Conservation (phyloP, 2,888 invertebrate species). For the Ochlodes sylvanus region DNA sequence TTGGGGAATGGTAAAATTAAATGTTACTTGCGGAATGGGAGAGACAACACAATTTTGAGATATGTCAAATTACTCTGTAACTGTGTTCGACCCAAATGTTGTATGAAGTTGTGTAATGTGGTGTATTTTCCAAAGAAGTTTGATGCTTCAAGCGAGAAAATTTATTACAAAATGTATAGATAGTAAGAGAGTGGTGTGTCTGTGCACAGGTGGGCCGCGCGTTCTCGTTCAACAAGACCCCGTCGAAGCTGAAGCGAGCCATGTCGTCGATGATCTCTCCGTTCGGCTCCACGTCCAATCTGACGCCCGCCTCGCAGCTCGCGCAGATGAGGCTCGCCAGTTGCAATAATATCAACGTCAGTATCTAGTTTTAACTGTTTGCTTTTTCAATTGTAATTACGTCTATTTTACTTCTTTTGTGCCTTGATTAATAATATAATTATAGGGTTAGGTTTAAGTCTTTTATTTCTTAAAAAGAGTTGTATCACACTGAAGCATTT, state of each 20-base stretch:
- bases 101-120: too few relatives aligned
- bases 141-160: too few relatives aligned
- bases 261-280: slow-evolving; percentile 98
- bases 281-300: slow-evolving; percentile 93
- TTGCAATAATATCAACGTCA: slow-evolving; percentile 94
- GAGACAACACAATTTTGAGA: too few relatives aligned
- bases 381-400: slow-evolving; percentile 32
- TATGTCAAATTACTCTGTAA: not conserved
- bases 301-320: slow-evolving; percentile 93
- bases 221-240: slow-evolving; percentile 98
- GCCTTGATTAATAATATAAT: too few relatives aligned
- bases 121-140: too few relatives aligned
- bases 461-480: too few relatives aligned
- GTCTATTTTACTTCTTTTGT: too few relatives aligned
- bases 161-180: not conserved
- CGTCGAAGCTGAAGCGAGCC: slow-evolving; percentile 96
- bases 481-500: too few relatives aligned
- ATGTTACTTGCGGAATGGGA: not conserved
- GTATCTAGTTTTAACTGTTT: slow-evolving; percentile 53
- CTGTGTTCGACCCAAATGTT: not conserved
- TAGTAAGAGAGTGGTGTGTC: not conserved
- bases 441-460: too few relatives aligned
- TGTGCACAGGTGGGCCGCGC: slow-evolving; percentile 91
- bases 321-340: slow-evolving; percentile 94
- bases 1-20: not conserved